phyloP scores from a whole-genome alignment of 2,888 invertebrate species.

The Oegoconia quadripuncta region DNA sequence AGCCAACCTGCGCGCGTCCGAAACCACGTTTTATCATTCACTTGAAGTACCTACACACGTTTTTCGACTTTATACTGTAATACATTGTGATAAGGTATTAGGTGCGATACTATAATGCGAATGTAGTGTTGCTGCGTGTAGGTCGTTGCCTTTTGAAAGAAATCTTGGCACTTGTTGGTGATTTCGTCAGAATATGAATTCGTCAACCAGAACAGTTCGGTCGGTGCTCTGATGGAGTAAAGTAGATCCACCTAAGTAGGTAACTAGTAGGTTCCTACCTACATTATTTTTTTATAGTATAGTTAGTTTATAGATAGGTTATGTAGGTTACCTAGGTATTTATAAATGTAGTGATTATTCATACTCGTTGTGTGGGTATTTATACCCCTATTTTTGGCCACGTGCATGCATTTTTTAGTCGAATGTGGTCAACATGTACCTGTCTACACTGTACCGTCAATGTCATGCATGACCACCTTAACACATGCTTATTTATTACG shows the following conservation, averaged over 20 bases:
- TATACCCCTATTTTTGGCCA: too few species aligned
- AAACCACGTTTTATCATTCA: conserved; percentile 1
- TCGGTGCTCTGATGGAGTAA: conserved; percentile 3
- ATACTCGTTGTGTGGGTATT: too few species aligned
- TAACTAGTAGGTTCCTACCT: too few species aligned
- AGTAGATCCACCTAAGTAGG: neutral
- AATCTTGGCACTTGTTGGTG: conserved; percentile 65
- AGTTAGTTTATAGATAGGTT: too few species aligned
- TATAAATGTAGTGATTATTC: too few species aligned
- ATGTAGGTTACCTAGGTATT: too few species aligned
- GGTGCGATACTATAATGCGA: conserved; percentile 14
- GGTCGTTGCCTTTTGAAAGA: conserved; percentile 71
- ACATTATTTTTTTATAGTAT: too few species aligned
- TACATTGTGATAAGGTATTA: conserved; percentile 10
- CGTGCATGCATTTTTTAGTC: too few species aligned
- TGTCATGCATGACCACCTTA: too few species aligned
- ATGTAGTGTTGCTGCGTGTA: conserved; percentile 34
- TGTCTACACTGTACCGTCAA: too few species aligned
- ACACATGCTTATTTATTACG: too few species aligned
- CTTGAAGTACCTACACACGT: neutral
- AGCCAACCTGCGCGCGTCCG: conserved; percentile 31
- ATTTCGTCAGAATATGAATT: conserved; percentile 67
- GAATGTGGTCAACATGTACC: too few species aligned
- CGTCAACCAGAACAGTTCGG: conserved; percentile 54
- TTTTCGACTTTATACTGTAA: conserved; percentile 30